These are phyloP conservation scores for Parapristionchus giblindavisi DNA, from an alignment of 2,888 invertebrate species.

Conservation along the genomic window DNA sequence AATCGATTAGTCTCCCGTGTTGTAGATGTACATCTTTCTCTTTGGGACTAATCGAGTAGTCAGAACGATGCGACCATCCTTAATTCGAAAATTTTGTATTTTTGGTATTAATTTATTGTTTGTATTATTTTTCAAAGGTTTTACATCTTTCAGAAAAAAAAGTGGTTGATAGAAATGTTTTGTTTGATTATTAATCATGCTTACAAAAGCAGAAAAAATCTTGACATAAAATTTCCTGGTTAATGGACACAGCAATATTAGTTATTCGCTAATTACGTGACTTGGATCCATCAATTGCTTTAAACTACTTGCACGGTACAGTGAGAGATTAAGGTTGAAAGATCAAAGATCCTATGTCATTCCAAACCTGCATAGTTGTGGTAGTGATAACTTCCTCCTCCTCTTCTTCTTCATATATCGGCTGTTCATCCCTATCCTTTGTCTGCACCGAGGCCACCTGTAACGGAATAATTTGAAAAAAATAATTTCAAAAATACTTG, in stretches of 20 bases:
- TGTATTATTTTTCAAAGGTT: no score
- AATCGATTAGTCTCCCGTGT: constrained; percentile 49
- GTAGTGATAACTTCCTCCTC: constrained; percentile 37
- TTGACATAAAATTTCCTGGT: no score
- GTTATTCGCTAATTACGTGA: no score
- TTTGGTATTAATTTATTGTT: no score
- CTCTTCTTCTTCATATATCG: constrained; percentile 48
- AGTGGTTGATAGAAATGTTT: no score
- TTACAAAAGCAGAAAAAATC: no score
- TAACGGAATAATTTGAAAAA: constrained; percentile 8
- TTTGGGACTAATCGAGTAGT: constrained; percentile 41
- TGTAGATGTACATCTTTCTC: constrained; percentile 64
- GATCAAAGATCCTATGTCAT: background rate
- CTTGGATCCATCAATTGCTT: no score
- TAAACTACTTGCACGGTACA: no score
- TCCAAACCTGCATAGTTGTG: background rate
- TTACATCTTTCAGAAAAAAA: no score
- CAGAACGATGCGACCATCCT: constrained; percentile 31
- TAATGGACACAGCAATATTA: no score
- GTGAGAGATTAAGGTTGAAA: background rate
- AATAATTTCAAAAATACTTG: background rate
- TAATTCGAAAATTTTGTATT: background rate
- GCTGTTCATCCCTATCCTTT: constrained; percentile 46
- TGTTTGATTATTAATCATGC: no score
- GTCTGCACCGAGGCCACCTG: constrained; percentile 56